Evolutionary conservation across 1,140 invertebrate species (phyloP).

Genomic region (Bilobella aurantiaca): DNA sequence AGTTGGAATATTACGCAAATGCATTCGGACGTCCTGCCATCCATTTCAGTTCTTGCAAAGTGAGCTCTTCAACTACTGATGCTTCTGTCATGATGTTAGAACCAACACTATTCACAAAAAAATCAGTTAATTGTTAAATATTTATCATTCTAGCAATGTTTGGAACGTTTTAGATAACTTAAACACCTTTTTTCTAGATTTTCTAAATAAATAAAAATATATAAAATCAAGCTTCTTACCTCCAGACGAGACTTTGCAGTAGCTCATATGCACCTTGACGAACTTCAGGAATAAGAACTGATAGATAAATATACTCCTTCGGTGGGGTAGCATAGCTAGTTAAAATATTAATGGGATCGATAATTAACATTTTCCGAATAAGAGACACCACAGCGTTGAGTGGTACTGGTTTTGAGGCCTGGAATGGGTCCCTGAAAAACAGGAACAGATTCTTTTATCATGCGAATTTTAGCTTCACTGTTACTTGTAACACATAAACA

Average conservation of each 20-base stretch:
- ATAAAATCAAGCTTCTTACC: conserved; percentile 20
- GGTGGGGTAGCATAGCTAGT: not conserved
- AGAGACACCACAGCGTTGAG: conserved; percentile 16
- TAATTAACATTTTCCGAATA: conserved; percentile 9
- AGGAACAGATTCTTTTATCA: too few relatives aligned
- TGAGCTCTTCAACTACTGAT: conserved; percentile 15
- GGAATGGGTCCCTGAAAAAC: conserved; percentile 24
- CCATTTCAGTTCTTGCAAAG: conserved; percentile 26
- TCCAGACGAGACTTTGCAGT: conserved; percentile 13
- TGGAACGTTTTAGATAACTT: too few relatives aligned
- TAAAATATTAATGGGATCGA: conserved; percentile 22
- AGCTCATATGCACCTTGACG: conserved; percentile 14
- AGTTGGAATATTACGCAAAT: conserved; percentile 7
- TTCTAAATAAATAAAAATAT: too few relatives aligned
- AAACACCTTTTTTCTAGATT: too few relatives aligned
- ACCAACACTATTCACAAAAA: conserved; percentile 18
- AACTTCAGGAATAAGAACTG: conserved; percentile 17
- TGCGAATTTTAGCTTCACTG: too few relatives aligned
- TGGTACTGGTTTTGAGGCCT: conserved; percentile 25
- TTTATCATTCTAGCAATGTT: too few relatives aligned
- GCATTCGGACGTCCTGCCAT: conserved; percentile 5
- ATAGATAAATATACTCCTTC: conserved; percentile 24
- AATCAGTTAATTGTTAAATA: not conserved
- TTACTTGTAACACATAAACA: too few relatives aligned
- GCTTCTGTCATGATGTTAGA: conserved; percentile 20